Base-by-base conservation (phyloP, 2,113 vertebrate genomes). In the Astur gentilis region DNA sequence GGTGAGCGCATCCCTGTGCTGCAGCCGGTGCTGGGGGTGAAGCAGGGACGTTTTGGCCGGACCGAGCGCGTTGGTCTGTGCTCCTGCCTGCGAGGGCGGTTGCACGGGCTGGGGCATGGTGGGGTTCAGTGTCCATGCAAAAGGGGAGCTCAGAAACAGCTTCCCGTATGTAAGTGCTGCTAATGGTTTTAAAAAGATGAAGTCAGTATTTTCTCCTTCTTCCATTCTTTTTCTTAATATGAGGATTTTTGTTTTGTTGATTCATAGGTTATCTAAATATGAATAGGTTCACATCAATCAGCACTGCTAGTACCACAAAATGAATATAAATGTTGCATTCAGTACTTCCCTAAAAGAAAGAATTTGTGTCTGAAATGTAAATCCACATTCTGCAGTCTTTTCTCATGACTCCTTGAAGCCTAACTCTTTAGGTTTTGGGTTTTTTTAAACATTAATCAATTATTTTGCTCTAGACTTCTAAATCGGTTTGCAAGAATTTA, bases 51-150 rank as follows among this genome's bases (percentile, higher is more conserved):
- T 32, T 15, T 25, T 13, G 27, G 38, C 79, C 26, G 18, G 60
- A 13, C 49, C 9, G 8, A 11, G 36, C 10, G 4, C 2, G 1
- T 5, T 47, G 65, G 55, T 45, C 82, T 25, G 47, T 54, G 82
- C 16, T 29, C 36, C 15, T 13, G n/a, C 80, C 60, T 83, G 65
- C 54, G 16, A 10, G 34, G 45, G n/a, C 5, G 9, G 19, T 34
- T n/a, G 5, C 22, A 16, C 1, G 3, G 64, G 16, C 36, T 31
- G 62, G 34, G 25, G 15, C 47, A 9, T 0, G 1, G 32, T 6
- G 14, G 32, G n/a, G 2, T 12, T 26, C 26, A 2, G 52, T 21
- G 4, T 34, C 45, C 5, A 1, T 5, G 20, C 3, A 12, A 7
- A 11, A 42, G 54, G 16, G 55, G 6, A 20, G 19, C 54, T 4